Conservation (phyloP, 2,888 invertebrate genomes). For the Perizoma flavofasciatum region DNA sequence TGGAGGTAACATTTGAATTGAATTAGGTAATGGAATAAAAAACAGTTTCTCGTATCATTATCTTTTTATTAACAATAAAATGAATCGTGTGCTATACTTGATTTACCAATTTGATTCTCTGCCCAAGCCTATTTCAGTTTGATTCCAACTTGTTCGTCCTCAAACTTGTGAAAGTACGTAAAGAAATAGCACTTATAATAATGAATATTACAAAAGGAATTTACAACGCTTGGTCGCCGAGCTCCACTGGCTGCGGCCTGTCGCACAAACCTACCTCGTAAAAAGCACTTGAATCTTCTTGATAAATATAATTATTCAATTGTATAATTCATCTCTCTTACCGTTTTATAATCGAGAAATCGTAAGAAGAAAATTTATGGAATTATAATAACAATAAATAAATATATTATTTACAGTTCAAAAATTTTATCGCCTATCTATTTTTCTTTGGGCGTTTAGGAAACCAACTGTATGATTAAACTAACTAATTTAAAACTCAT, state of each 20-base stretch:
- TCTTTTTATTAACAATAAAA: constrained; percentile 84
- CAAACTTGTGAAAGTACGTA: constrained; percentile 47
- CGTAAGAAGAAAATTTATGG: constrained; percentile 77
- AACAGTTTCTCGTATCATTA: constrained; percentile 60
- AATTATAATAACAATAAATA: constrained; percentile 82
- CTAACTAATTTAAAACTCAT: constrained; percentile 46
- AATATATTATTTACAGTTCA: constrained; percentile 82
- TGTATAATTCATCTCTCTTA: constrained; percentile 75
- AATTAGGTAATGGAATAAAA: constrained; percentile 37
- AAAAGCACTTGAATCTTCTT: constrained; percentile 69
- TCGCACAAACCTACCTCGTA: constrained; percentile 56
- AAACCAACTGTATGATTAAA: constrained; percentile 55
- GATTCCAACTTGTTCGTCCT: constrained; percentile 48
- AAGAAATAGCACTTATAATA: constrained; percentile 54
- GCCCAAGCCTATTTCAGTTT: constrained; percentile 69
- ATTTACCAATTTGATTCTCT: constrained; percentile 69
- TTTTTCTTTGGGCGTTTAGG: constrained; percentile 64
- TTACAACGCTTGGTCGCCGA: constrained; percentile 48
- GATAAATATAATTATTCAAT: constrained; percentile 64
- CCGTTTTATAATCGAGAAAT: constrained; percentile 79
- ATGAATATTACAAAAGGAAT: constrained; percentile 60
- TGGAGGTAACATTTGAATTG: too few species aligned
- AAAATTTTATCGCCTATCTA: constrained; percentile 80
- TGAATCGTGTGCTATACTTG: constrained; percentile 79
- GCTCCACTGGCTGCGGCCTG: constrained; percentile 21